phyloP scores from a whole-genome alignment of 1,140 invertebrate species.

The Drosophila trapezifrons region DNA sequence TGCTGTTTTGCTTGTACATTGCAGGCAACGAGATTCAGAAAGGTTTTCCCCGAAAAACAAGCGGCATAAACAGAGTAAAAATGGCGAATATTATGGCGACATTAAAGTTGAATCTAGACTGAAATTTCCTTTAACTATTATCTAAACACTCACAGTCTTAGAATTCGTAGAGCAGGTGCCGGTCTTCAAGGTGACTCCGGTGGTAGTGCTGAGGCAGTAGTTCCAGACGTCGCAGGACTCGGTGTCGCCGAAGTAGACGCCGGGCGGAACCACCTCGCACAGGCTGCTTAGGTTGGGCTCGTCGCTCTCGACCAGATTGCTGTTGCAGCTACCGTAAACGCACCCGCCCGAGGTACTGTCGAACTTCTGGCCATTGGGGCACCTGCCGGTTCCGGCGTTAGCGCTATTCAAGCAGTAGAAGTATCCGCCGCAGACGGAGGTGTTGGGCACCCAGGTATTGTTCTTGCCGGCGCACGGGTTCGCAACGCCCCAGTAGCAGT shows the following conservation, averaged over 20 bases:
- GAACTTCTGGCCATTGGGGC: constrained; percentile 12
- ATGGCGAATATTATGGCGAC: no score
- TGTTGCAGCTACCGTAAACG: constrained; percentile 26
- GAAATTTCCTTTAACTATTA: neutral
- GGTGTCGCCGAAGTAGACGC: constrained; percentile 44
- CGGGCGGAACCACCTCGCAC: constrained; percentile 48
- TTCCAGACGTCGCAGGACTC: constrained; percentile 19
- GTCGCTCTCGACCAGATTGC: no score
- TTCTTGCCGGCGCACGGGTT: constrained; percentile 35
- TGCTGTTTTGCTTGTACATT: no score
- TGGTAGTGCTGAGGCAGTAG: constrained; percentile 7
- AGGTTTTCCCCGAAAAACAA: no score
- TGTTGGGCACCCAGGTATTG: constrained; percentile 36
- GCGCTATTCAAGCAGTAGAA: constrained; percentile 14
- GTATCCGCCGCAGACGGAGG: constrained; percentile 33
- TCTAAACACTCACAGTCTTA: constrained; percentile 23
- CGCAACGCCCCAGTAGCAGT: constrained; percentile 45
- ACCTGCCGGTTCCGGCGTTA: neutral
- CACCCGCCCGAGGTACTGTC: neutral
- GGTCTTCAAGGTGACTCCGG: neutral
- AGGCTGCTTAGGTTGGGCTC: neutral
- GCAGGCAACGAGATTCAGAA: no score
- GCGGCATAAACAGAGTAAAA: no score
- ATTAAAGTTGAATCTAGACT: neutral
- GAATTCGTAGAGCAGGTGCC: fast-evolving